Evolutionary conservation across 2,888 invertebrate genomes (phyloP).

Genomic region (Tipula vernalis): DNA sequence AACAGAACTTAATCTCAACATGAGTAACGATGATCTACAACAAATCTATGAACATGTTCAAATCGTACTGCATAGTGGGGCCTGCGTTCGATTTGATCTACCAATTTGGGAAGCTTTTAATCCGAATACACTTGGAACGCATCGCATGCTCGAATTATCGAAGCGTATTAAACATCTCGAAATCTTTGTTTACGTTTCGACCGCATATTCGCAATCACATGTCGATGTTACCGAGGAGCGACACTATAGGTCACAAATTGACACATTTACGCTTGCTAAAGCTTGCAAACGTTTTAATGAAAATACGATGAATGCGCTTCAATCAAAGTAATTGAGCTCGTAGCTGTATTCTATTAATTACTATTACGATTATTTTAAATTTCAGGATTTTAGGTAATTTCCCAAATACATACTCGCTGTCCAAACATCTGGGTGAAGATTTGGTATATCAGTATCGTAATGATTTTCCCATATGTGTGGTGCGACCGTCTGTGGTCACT

Average conservation of each 20-base stretch:
- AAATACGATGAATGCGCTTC: background rate
- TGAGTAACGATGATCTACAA: background rate
- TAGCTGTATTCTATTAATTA: background rate
- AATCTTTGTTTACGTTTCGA: background rate
- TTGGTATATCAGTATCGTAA: background rate
- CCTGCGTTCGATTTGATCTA: background rate
- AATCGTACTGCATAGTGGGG: background rate
- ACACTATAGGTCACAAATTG: background rate
- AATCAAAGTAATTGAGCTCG: background rate
- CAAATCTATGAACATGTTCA: background rate
- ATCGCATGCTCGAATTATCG: background rate
- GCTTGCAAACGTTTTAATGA: background rate
- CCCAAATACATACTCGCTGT: background rate
- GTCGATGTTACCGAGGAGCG: background rate
- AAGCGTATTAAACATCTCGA: background rate
- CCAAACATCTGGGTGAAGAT: background rate
- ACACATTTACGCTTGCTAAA: background rate
- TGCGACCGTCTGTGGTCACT: background rate
- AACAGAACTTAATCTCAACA: background rate
- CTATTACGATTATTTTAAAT: background rate
- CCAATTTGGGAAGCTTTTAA: background rate
- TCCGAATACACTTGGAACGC: background rate
- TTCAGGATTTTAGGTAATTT: background rate
- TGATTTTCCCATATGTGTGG: background rate
- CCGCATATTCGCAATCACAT: background rate